These are phyloP conservation scores for Ceratosolen fusciceps DNA, from an alignment of 1,140 invertebrate species.

Conservation along the genomic window DNA sequence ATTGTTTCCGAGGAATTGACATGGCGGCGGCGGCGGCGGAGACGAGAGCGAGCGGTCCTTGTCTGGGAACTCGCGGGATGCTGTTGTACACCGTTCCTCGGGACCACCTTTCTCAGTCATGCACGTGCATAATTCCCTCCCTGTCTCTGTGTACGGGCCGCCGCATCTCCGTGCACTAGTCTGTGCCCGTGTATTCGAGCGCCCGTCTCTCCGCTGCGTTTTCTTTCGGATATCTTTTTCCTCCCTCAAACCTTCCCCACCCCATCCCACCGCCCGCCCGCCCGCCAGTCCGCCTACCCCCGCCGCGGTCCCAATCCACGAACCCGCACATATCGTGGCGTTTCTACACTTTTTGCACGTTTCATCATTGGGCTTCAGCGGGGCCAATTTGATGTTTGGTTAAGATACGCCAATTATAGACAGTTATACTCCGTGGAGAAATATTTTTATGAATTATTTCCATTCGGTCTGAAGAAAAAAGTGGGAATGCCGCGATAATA, in stretches of 20 bases:
- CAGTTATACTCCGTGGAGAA: background rate
- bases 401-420: constrained; percentile 4
- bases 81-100: constrained; percentile 48
- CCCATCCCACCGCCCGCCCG: no score
- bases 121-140: background rate
- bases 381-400: constrained; percentile 2
- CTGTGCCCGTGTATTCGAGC: background rate
- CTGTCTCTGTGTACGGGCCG: no score
- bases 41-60: constrained; percentile 53
- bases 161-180: no score
- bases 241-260: no score
- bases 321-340: constrained; percentile 1
- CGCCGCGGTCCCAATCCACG: background rate
- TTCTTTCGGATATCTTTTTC: constrained; percentile 22
- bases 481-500: background rate
- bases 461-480: background rate
- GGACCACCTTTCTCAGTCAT: constrained; percentile 7
- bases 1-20: constrained; percentile 66
- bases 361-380: background rate
- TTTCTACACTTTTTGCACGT: background rate
- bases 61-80: constrained; percentile 61
- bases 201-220: constrained; percentile 17
- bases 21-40: constrained; percentile 51
- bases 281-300: no score
- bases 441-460: constrained; percentile 10